Evolutionary conservation across 2,888 invertebrate species (phyloP).

Genomic region (Podotricha telesiphe): DNA sequence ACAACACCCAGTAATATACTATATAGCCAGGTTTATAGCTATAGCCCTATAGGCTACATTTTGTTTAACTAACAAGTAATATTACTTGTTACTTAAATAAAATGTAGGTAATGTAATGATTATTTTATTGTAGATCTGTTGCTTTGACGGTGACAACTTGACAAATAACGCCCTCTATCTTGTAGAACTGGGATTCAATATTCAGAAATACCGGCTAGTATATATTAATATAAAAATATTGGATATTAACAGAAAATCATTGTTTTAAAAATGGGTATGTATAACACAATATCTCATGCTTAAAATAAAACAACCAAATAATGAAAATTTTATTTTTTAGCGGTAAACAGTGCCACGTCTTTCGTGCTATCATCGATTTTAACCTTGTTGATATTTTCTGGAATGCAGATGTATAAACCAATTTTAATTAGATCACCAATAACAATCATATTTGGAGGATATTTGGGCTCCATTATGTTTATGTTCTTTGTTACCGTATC

Average conservation of each 20-base stretch:
- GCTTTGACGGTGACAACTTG: conserved; percentile 5
- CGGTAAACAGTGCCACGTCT: conserved; percentile 89
- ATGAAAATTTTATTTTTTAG: conserved; percentile 71
- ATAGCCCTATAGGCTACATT: too few relatives aligned
- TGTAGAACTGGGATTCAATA: not conserved
- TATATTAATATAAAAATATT: not conserved
- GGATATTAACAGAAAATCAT: conserved; percentile 8
- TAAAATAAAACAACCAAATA: conserved; percentile 3
- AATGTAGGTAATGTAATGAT: too few relatives aligned
- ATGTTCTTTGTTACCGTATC: conserved; percentile 92
- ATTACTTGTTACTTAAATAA: too few relatives aligned
- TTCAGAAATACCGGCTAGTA: conserved; percentile 6
- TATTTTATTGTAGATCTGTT: not conserved
- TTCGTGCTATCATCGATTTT: conserved; percentile 91
- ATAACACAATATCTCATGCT: conserved; percentile 15
- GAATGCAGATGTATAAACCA: conserved; percentile 95
- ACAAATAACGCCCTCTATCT: not conserved
- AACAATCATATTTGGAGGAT: conserved; percentile 94
- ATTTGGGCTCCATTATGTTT: conserved; percentile 93
- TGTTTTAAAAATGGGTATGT: conserved; percentile 16
- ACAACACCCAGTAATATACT: too few relatives aligned
- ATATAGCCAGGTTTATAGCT: too few relatives aligned
- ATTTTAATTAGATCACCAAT: conserved; percentile 91
- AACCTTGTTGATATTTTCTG: conserved; percentile 92
- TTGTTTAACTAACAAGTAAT: too few relatives aligned